Evolutionary conservation across 2,888 invertebrate species (phyloP).

Genomic region (Alentia gelatinosa): DNA sequence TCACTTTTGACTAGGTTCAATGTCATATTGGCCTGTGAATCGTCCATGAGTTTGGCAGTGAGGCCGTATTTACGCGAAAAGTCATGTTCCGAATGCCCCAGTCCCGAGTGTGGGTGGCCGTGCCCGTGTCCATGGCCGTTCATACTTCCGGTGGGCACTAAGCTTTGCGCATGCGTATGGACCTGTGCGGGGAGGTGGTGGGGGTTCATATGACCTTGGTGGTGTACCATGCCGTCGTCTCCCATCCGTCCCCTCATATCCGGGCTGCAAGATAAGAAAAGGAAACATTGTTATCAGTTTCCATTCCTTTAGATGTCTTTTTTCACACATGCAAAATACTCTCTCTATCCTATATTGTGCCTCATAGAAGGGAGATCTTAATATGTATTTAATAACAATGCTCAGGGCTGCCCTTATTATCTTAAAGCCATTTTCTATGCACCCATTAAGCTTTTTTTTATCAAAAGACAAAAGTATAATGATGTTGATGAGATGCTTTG

Average conservation of each 20-base stretch:
- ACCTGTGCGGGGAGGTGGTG: slow-evolving; percentile 51
- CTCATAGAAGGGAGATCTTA: too few relatives aligned
- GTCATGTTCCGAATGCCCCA: slow-evolving; percentile 32
- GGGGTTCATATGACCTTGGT: slow-evolving; percentile 49
- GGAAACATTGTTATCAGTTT: not conserved
- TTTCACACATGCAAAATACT: too few relatives aligned
- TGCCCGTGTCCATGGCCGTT: slow-evolving; percentile 36
- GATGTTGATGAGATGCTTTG: too few relatives aligned
- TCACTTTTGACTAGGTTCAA: slow-evolving; percentile 56
- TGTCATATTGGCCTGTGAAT: slow-evolving; percentile 52
- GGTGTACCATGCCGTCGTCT: slow-evolving; percentile 54
- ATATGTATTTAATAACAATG: too few relatives aligned
- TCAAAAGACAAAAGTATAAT: too few relatives aligned
- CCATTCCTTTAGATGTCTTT: too few relatives aligned
- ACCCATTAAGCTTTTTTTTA: too few relatives aligned
- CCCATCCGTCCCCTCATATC: slow-evolving; percentile 48
- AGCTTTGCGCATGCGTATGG: slow-evolving; percentile 48
- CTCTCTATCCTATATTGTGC: too few relatives aligned
- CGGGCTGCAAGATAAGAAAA: not conserved
- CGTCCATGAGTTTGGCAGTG: slow-evolving; percentile 50
- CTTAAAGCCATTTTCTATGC: too few relatives aligned
- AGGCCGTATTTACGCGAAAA: slow-evolving; percentile 35
- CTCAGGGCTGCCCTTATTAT: too few relatives aligned
- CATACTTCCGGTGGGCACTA: slow-evolving; percentile 41
- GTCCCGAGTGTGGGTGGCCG: not conserved